Percentiles rank a stretch among this genome's conserved stretches.
Evolutionary conservation across 1,140 invertebrate genomes (phyloP).

Genomic region (Ericerus pela): DNA sequence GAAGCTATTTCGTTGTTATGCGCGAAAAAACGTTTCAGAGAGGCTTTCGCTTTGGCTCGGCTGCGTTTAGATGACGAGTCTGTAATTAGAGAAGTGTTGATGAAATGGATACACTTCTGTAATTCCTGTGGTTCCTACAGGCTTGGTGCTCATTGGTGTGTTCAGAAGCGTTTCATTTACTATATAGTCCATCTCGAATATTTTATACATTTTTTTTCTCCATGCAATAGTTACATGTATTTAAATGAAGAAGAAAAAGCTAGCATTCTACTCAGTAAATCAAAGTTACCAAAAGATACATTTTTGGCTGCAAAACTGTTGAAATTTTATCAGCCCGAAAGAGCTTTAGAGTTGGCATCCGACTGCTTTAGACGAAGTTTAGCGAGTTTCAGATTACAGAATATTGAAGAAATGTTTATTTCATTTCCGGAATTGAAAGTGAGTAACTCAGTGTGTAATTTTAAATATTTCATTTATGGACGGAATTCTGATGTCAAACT

Average conservation of each 20-base stretch:
- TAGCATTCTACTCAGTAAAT: not conserved
- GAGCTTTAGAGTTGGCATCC: not conserved
- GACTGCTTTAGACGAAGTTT: not conserved
- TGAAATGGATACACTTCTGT: not conserved
- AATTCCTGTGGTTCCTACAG: not conserved
- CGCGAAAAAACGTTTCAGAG: not conserved
- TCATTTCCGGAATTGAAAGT: not conserved
- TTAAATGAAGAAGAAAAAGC: not conserved
- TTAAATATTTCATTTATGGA: too few species aligned
- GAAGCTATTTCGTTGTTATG: slow-evolving; percentile 1
- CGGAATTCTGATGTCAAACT: too few species aligned
- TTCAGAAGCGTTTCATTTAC: not conserved
- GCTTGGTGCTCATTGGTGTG: not conserved
- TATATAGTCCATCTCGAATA: not conserved
- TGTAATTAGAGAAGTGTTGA: not conserved
- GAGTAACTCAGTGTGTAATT: too few species aligned
- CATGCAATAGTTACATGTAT: slow-evolving; percentile 6
- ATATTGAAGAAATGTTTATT: not conserved
- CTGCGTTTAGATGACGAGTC: not conserved
- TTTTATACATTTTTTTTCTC: not conserved
- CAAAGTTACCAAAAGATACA: not conserved
- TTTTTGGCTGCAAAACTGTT: not conserved
- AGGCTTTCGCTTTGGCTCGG: not conserved
- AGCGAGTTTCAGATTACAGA: not conserved
- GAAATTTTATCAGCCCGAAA: not conserved